These are phyloP conservation scores for Falco rusticolus DNA, from an alignment of 2,797 vertebrate genomes.

Conservation along the genomic window DNA sequence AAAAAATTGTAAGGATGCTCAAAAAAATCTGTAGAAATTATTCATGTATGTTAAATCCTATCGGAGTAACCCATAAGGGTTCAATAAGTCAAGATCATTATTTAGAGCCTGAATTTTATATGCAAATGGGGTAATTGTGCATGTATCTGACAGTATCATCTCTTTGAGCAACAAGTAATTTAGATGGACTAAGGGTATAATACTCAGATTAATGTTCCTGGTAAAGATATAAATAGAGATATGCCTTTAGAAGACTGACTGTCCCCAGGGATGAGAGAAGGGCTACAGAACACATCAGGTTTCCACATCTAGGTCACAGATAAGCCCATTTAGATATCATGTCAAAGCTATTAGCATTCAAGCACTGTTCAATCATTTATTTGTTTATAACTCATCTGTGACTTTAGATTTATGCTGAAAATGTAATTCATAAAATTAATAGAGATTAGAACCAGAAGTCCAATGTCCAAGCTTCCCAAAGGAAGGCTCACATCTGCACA, in stretches of 20 bases:
- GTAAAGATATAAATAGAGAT: background rate
- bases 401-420: background rate
- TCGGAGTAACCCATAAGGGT: background rate
- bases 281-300: background rate
- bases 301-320: background rate
- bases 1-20: background rate
- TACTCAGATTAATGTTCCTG: background rate
- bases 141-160: background rate
- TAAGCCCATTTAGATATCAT: background rate
- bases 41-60: background rate
- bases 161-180: background rate
- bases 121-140: background rate
- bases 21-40: background rate
- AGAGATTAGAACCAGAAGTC: background rate
- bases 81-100: background rate
- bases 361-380: background rate
- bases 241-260: background rate
- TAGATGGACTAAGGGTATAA: background rate
- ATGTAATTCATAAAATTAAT: background rate
- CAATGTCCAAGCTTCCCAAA: background rate
- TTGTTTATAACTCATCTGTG: background rate
- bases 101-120: background rate
- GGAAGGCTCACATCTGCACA: background rate
- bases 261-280: background rate
- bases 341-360: background rate